Conservation (phyloP, 1,140 invertebrate genomes). For the Lithobius niger region DNA sequence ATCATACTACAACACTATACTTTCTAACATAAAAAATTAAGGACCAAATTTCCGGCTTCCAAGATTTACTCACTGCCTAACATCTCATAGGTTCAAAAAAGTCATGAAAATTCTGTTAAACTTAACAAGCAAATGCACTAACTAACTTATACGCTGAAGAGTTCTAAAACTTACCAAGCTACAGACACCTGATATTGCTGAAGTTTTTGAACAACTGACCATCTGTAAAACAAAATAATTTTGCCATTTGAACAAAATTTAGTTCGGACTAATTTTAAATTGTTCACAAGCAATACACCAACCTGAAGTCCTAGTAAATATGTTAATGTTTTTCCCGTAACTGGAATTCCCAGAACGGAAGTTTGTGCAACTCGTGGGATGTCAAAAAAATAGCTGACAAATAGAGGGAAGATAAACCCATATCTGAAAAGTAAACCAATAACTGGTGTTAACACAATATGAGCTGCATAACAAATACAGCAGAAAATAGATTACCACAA, state of each 20-base stretch:
- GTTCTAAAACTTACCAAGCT: slow-evolving; percentile 29
- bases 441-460: background rate
- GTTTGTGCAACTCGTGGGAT: slow-evolving; percentile 39
- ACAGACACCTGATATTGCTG: slow-evolving; percentile 26
- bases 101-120: too few species aligned
- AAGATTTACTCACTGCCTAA: too few species aligned
- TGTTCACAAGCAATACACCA: slow-evolving; percentile 5
- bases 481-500: background rate
- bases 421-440: slow-evolving; percentile 26
- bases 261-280: background rate
- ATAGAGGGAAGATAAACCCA: slow-evolving; percentile 35
- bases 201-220: slow-evolving; percentile 21
- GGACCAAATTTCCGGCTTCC: too few species aligned
- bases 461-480: background rate
- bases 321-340: slow-evolving; percentile 41
- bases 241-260: background rate
- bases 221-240: background rate
- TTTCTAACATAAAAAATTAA: too few species aligned
- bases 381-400: slow-evolving; percentile 38
- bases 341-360: slow-evolving; percentile 36
- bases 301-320: slow-evolving; percentile 41
- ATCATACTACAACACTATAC: too few species aligned
- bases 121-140: too few species aligned
- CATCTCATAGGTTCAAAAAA: too few species aligned
- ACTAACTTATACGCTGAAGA: too few species aligned